A percentile compares a stretch with the other conserved stretches of the same genome.
Conservation (phyloP, 1,140 invertebrate genomes). For the Lerema accius region DNA sequence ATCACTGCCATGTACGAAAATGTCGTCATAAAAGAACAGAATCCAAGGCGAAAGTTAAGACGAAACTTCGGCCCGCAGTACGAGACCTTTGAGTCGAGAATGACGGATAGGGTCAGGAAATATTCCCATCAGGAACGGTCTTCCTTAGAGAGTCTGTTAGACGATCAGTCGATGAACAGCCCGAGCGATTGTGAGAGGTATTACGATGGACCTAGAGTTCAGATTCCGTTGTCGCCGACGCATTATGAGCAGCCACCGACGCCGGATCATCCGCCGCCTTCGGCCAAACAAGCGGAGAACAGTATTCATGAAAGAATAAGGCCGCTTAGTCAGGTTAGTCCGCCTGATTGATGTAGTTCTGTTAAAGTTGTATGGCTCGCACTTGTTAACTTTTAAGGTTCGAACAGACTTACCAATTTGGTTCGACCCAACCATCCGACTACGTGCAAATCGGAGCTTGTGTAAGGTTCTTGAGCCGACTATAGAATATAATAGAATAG, state of each 20-base stretch:
- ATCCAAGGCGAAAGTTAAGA: conserved; percentile 87
- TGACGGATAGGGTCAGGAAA: conserved; percentile 68
- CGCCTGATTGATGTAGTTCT: conserved; percentile 44
- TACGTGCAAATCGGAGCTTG: no score
- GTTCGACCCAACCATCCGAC: no score
- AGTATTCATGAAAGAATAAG: conserved; percentile 95
- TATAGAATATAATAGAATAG: no score
- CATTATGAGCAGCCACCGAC: conserved; percentile 96
- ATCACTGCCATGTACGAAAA: conserved; percentile 89
- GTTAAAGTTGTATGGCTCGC: background rate
- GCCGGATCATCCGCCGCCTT: conserved; percentile 96
- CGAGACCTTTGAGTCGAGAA: conserved; percentile 84
- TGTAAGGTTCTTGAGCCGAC: no score
- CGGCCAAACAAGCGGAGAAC: conserved; percentile 93
- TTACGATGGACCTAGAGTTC: conserved; percentile 67
- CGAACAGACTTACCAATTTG: no score
- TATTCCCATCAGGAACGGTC: conserved; percentile 83
- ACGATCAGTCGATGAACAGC: conserved; percentile 78
- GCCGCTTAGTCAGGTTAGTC: conserved; percentile 92
- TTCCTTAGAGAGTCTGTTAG: conserved; percentile 86
- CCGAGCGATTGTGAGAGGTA: conserved; percentile 75
- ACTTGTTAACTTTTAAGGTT: no score
- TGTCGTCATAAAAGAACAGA: conserved; percentile 87
- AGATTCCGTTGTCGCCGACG: conserved; percentile 89
- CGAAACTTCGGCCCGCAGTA: conserved; percentile 83